phyloP scores from a whole-genome alignment of 2,888 invertebrate genomes.

The Phaonia tiefii region DNA sequence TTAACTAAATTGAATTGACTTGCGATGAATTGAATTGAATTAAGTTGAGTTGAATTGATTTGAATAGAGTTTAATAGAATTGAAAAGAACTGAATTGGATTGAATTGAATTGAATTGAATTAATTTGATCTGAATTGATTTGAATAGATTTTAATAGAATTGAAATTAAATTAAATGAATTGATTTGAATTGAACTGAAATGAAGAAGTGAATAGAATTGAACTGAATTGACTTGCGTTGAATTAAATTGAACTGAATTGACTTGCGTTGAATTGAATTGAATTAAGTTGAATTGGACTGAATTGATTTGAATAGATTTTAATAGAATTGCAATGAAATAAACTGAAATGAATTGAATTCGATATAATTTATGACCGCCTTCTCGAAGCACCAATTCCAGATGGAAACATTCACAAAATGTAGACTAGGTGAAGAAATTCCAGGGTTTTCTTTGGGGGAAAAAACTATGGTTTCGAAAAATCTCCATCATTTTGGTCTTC shows the following conservation, averaged over 20 bases:
- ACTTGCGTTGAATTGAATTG: slow-evolving; percentile 35
- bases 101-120: slow-evolving; percentile 39
- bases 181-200: slow-evolving; percentile 11
- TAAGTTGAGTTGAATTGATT: slow-evolving; percentile 34
- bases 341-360: slow-evolving; percentile 32
- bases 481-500: too few relatives aligned
- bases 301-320: slow-evolving; percentile 29
- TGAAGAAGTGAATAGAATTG: slow-evolving; percentile 9
- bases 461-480: too few relatives aligned
- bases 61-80: slow-evolving; percentile 33
- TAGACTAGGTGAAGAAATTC: too few relatives aligned
- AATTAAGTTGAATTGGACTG: slow-evolving; percentile 34
- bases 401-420: too few relatives aligned
- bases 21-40: slow-evolving; percentile 33
- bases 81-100: slow-evolving; percentile 33
- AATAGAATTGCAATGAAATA: slow-evolving; percentile 26
- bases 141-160: slow-evolving; percentile 27
- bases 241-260: slow-evolving; percentile 36
- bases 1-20: slow-evolving; percentile 29
- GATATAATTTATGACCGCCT: too few relatives aligned
- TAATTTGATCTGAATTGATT: slow-evolving; percentile 31
- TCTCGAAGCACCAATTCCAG: too few relatives aligned
- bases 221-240: slow-evolving; percentile 34
- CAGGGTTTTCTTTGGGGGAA: too few relatives aligned
- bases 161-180: slow-evolving; percentile 27